Conservation (phyloP, 1,140 invertebrate genomes). For the Pseudomyrmex dendroicus region DNA sequence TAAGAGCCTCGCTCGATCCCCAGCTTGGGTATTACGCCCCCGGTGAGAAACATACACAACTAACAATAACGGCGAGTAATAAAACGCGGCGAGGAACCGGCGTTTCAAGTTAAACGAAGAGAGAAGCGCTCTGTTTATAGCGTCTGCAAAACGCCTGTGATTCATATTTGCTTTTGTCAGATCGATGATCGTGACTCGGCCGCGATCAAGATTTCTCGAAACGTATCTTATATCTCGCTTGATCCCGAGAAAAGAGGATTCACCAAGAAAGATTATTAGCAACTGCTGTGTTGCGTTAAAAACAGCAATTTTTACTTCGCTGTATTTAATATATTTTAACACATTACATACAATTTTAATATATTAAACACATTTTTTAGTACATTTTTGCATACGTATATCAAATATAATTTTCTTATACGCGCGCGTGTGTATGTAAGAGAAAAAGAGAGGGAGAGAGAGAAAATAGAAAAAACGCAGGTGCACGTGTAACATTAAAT, state of each 20-base stretch:
- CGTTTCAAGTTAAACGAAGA: slow-evolving; percentile 49
- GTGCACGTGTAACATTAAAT: not conserved
- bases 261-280: not conserved
- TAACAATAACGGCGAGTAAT: slow-evolving; percentile 55
- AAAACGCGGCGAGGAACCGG: slow-evolving; percentile 57
- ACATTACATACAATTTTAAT: no score
- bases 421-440: not conserved
- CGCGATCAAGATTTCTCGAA: slow-evolving; percentile 39
- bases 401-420: not conserved
- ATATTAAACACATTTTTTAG: no score
- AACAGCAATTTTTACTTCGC: not conserved
- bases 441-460: no score
- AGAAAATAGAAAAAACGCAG: no score
- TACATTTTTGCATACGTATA: not conserved
- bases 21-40: slow-evolving; percentile 34
- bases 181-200: slow-evolving; percentile 44
- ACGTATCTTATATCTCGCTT: not conserved
- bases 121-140: not conserved
- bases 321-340: no score
- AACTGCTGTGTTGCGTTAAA: not conserved
- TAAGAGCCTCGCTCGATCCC: slow-evolving; percentile 50
- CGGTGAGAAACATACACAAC: slow-evolving; percentile 53
- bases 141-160: slow-evolving; percentile 32
- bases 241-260: not conserved
- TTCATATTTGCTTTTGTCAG: slow-evolving; percentile 50